Percentiles rank a stretch among this genome's conserved stretches.
Evolutionary conservation across 1,140 invertebrate species (phyloP).

Genomic region (Drosophila leontia): DNA sequence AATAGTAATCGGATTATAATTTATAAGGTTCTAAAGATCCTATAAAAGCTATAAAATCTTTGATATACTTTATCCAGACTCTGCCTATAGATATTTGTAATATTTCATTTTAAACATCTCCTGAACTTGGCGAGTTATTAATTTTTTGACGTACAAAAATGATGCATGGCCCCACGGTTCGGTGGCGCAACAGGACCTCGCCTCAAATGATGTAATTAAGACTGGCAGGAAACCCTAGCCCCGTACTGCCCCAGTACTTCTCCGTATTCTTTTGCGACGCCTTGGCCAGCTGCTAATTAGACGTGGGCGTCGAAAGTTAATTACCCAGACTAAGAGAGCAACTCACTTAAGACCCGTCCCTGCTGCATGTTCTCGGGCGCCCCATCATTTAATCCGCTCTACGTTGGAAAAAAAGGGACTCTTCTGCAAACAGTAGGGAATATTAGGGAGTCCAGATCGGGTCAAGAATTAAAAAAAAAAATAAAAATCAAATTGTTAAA

Average conservation of each 20-base stretch:
- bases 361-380: constrained; percentile 15
- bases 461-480: not conserved
- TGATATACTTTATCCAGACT: too few relatives aligned
- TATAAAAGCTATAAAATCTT: too few relatives aligned
- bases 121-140: not conserved
- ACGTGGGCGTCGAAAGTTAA: constrained; percentile 76
- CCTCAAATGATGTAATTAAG: constrained; percentile 81
- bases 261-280: constrained; percentile 15
- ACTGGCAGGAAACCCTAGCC: constrained; percentile 38
- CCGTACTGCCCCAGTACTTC: constrained; percentile 1
- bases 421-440: not conserved
- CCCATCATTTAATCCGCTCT: constrained; percentile 2
- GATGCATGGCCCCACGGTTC: not conserved
- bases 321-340: constrained; percentile 67
- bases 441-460: not conserved
- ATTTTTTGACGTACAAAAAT: not conserved
- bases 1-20: too few relatives aligned
- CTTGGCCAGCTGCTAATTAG: constrained; percentile 70
- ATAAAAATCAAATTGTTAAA: not conserved
- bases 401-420: not conserved
- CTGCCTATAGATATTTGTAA: too few relatives aligned
- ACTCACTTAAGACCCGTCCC: constrained; percentile 46
- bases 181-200: constrained; percentile 67
- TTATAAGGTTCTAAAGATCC: too few relatives aligned
- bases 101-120: not conserved